Conservation (phyloP, 2,113 vertebrate species). For the Platysteira castanea region DNA sequence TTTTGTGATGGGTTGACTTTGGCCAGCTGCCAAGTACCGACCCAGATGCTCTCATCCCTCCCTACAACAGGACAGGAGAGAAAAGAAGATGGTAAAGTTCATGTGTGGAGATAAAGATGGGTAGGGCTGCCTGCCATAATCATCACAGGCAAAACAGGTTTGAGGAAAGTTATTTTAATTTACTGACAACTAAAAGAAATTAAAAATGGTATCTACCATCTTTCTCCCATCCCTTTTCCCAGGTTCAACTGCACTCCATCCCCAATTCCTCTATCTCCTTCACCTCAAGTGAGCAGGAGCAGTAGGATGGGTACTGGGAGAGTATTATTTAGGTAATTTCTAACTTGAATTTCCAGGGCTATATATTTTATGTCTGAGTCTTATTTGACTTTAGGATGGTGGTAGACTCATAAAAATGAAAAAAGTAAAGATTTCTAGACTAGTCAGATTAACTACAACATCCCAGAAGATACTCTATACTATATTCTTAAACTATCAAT, state of each 20-base stretch:
- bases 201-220: not conserved
- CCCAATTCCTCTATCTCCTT: not conserved
- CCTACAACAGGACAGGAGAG: not conserved
- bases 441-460: not conserved
- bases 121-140: not conserved
- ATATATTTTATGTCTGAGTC: not conserved
- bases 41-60: not conserved
- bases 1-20: not conserved
- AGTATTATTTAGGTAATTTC: not conserved
- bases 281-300: accelerated
- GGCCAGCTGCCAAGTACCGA: not conserved
- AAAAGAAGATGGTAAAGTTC: not conserved
- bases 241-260: not conserved
- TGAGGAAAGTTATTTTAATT: not conserved
- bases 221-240: accelerated
- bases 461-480: not conserved
- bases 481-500: not conserved
- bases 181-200: not conserved
- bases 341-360: not conserved
- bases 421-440: not conserved
- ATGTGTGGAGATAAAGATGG: not conserved
- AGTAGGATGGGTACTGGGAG: accelerated
- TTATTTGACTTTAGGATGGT: not conserved
- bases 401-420: not conserved
- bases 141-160: not conserved